Conservation (phyloP, 2,113 vertebrate genomes). For the Phocoena phocoena region DNA sequence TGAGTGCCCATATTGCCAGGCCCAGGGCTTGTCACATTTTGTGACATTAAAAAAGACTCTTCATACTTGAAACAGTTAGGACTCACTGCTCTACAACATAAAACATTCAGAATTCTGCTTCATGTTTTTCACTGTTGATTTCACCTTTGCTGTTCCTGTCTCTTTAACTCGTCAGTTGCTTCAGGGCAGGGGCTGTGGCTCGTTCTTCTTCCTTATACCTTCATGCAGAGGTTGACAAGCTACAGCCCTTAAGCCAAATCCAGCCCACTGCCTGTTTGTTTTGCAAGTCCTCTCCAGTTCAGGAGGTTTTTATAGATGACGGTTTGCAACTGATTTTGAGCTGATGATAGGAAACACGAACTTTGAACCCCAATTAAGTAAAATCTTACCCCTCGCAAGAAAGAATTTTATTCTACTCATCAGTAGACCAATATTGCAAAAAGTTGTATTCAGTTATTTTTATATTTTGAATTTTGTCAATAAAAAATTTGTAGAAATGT, state of each 20-base stretch:
- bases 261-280: neutral
- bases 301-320: neutral
- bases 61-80: neutral
- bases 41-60: neutral
- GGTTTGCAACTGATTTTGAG: neutral
- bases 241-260: neutral
- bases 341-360: neutral
- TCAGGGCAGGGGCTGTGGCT: neutral
- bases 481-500: conserved; percentile 31
- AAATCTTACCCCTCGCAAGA: neutral
- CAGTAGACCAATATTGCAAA: neutral
- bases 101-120: neutral
- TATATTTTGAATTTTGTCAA: conserved; percentile 40
- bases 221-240: neutral
- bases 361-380: conserved; percentile 11
- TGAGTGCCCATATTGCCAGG: rapidly evolving
- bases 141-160: neutral
- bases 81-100: neutral
- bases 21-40: neutral
- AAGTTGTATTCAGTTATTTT: neutral
- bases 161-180: neutral
- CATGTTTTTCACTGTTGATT: neutral
- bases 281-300: neutral
- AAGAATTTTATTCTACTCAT: neutral
- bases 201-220: neutral